Base-by-base conservation (phyloP, 2,888 invertebrate genomes). In the Villa cingulata region DNA sequence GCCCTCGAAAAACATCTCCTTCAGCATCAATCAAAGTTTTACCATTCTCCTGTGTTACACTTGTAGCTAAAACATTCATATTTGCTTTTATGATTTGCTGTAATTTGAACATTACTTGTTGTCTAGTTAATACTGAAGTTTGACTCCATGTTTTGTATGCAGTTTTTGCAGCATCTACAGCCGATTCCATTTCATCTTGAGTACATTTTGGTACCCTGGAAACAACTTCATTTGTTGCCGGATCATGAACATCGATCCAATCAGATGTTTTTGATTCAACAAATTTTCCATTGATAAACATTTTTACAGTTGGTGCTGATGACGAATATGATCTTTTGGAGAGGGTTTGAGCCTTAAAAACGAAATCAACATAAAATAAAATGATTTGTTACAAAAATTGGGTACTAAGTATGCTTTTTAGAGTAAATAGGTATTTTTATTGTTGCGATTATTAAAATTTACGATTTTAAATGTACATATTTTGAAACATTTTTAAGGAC, bases 1-100 rank as follows among this genome's bases (percentile, higher is more conserved):
- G 77, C 51, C 98, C 98, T 64, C 98, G 78, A 50, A 92, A 77
- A 3, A 98, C 96, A 71, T 99, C 98, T 37, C 98, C 98, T 66
- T 97, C 95, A 1, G 98, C 97, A 72, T 98, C 98, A 14, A 83
- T 81, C 53, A 91, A 72, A 0, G 98, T 98, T 68, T 98, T 98
- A 47, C 98, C 98, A 71, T 98, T 97, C 65, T 99, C 98, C 57
- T 77, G 72, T 2, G 97, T 97, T 52, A 99, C 88, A 66, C 83
- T 90, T 54, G 83, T 82, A 0, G 97, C 95, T 55, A 98, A 68
- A 63, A 85, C 83, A 70, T 85, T 81, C 76, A 91, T 83, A 64
- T 96, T 91, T 43, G 83, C 78, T 63, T 87, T 81, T 58, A 96
- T 81, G 32, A 92, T 75, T 29, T 85, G 81, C 61, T 92, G 92